A percentile compares a stretch with the other conserved stretches of the same genome.
These are phyloP conservation scores for cattle (Bos taurus) DNA, from an alignment of 2,113 vertebrate genomes.

Conservation along the genomic window ARS-UCD2.0 NC_037336.1:17953501-17954000, in stretches of 20 bases:
- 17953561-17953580: background rate
- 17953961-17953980: background rate
- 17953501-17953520: accelerated
- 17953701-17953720: background rate
- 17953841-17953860: background rate
- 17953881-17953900: background rate
- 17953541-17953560: background rate
- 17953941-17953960: background rate
- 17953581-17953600: background rate
- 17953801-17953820: background rate
- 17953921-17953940: accelerated
- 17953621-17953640: background rate
- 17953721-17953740: background rate
- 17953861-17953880: background rate
- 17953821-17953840: background rate
- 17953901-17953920: background rate
- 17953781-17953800: background rate
- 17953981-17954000: background rate
- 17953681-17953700: background rate
- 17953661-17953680: background rate
- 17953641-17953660: background rate
- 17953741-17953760: background rate
- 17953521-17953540: background rate
- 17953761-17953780: accelerated
- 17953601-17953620: accelerated